Base-by-base conservation (phyloP, 1,140 invertebrate genomes). In the Drosophila tropicalis region DNA sequence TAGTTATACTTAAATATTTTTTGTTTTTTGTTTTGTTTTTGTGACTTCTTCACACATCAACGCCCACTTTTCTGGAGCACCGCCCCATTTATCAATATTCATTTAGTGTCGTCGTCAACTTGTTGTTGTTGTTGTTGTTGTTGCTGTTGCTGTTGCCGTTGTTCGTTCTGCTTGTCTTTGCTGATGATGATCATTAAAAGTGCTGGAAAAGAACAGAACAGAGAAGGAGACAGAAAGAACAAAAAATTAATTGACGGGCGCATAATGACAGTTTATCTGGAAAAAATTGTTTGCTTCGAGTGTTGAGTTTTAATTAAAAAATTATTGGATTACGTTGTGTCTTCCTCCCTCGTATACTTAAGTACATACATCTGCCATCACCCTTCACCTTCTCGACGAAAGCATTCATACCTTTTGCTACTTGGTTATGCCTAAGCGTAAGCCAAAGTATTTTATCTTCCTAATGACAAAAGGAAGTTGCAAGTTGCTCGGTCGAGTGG, bases 11-110 rank as follows among this genome's bases (percentile, higher is more conserved):
- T 51, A 51, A 19, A 51, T 10, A 22, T 51, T 12, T 47, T 17
- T 34, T 10, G 32, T 44, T n/a, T 10, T n/a, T n/a, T n/a, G n/a
- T n/a, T n/a, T 25, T 13, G 44, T 67, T 56, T 62, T 75, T 63
- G 62, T 55, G 58, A 76, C 72, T 70, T 73, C 71, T 71, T 76
- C 72, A 76, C 73, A 76, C 73, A 76, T 55, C 62, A 69, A 90
- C 85, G 85, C 85, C 85, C 81, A 82, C 76, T 79, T 76, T 75
- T 76, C 72, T 76, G 73, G 73, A 76, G 74, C 79, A 85, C 80
- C 85, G 85, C 85, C 85, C 85, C 85, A 90, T 90, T 90, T 90
- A 90, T 90, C 85, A 90, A 90, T 90, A 90, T 90, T 90, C 85
- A 90, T 90, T 90, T 90, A 84, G 85, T 79, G 85, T 90, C 85